Percentiles rank a stretch among this genome's conserved stretches.
phyloP scores from a whole-genome alignment of 2,113 vertebrate species.

The Ammodramus savannarum region DNA sequence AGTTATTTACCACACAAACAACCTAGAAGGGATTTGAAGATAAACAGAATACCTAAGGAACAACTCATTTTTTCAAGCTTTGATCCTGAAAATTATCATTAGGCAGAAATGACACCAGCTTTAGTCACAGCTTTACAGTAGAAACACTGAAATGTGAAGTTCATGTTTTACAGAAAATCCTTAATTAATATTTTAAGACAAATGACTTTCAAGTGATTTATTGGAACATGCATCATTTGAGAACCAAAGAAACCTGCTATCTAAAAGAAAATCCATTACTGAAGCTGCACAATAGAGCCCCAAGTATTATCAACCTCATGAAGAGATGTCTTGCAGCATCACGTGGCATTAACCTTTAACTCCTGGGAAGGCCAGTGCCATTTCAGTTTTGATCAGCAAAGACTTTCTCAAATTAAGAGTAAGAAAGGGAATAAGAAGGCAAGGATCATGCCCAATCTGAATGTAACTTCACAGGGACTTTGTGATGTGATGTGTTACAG shows the following conservation, averaged over 20 bases:
- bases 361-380: neutral
- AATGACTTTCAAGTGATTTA: neutral
- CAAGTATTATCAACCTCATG: neutral
- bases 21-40: conserved; percentile 78
- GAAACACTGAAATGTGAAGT: neutral
- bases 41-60: conserved; percentile 17
- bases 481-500: neutral
- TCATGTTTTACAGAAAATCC: conserved; percentile 13
- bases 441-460: neutral
- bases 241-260: neutral
- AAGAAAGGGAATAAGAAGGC: neutral
- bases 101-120: conserved; percentile 1
- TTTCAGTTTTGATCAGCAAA: neutral
- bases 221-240: neutral
- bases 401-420: neutral
- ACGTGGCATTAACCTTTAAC: neutral
- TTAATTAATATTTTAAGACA: conserved; percentile 15
- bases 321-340: neutral
- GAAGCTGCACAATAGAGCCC: neutral
- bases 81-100: neutral
- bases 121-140: neutral
- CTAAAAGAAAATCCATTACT: neutral
- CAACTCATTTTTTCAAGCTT: neutral
- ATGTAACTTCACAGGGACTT: neutral
- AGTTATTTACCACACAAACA: conserved; percentile 96